A percentile compares a stretch with the other conserved stretches of the same genome.
Evolutionary conservation across 2,797 vertebrate species (phyloP).

Genomic region (Melopsittacus undulatus): DNA sequence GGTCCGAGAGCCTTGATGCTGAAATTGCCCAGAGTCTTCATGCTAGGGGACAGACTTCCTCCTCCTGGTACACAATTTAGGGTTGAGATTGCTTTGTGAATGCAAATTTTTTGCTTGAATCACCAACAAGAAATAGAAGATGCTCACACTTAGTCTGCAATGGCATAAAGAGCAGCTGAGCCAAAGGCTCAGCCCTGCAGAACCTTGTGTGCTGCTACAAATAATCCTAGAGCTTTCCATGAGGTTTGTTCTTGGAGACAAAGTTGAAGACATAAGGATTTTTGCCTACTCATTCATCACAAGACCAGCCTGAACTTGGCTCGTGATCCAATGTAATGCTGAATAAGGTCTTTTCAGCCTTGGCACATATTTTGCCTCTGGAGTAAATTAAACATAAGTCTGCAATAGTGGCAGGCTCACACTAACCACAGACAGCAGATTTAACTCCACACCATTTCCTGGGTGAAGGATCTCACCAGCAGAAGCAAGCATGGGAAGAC

Average conservation of each 20-base stretch:
- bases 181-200: not conserved
- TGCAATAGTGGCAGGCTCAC: not conserved
- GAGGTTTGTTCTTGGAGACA: slow-evolving; percentile 5
- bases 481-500: not conserved
- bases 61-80: not conserved
- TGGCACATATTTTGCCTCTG: not conserved
- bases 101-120: not conserved
- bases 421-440: not conserved
- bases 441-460: not conserved
- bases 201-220: not conserved
- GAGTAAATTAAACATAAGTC: not conserved
- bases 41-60: not conserved
- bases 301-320: slow-evolving; percentile 31
- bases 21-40: not conserved
- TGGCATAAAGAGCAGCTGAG: not conserved
- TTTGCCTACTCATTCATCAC: slow-evolving; percentile 52
- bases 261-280: not conserved
- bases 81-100: not conserved
- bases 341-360: slow-evolving; percentile 6
- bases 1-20: not conserved
- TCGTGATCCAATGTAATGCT: not conserved
- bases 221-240: not conserved
- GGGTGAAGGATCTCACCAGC: not conserved
- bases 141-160: rapidly evolving
- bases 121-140: not conserved